Evolutionary conservation across 2,797 vertebrate genomes (phyloP), one percentile per base, ranked within the genome.

Genomic region (Melopsittacus undulatus): DNA sequence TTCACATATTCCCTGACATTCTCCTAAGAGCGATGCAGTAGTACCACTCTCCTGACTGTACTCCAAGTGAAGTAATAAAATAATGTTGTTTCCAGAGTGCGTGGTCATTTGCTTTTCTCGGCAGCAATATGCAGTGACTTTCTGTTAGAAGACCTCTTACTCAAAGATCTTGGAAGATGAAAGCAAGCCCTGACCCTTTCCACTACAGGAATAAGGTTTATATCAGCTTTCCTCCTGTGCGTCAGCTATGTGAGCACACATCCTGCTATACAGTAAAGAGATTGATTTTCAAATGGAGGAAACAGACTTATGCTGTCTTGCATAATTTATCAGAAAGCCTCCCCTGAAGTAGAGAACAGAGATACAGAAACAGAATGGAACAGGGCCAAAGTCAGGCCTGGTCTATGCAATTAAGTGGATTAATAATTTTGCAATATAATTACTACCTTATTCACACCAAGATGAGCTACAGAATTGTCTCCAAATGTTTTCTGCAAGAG

Each of bases 1-100:
- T 84, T 94, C 80, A 61, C 29, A 48, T 45, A 42, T 94, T 91
- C 63, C 45, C 43, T 80, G 72, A 80, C 77, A 89, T 62, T 64
- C 89, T 92, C 91, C 77, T 89, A 94, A 84, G 83, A 94, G 76
- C 48, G n/a, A 83, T 89, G 52, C 87, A 43, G 80, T 92, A 80
- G 34, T 40, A 8, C 46, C 51, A 61, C 66, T 91, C 49, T 87
- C 32, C 61, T 89, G 76, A 67, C 89, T 83, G 42, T 87, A 81
- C 75, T 91, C 72, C 81, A 83, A 87, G 54, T 61, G 74, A 94
- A 94, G 81, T 63, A 97, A 95, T 96, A 95, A 96, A 97, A 38
- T 30, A 97, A 34, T 27, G 45, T 72, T 81, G 18, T 83, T 91
- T 77, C 64, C 18, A 20, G 87, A 91, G 38, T 54, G 3, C 7